Evolutionary conservation across 2,797 vertebrate species (phyloP).

Genomic region (Hybognathus amarus): DNA sequence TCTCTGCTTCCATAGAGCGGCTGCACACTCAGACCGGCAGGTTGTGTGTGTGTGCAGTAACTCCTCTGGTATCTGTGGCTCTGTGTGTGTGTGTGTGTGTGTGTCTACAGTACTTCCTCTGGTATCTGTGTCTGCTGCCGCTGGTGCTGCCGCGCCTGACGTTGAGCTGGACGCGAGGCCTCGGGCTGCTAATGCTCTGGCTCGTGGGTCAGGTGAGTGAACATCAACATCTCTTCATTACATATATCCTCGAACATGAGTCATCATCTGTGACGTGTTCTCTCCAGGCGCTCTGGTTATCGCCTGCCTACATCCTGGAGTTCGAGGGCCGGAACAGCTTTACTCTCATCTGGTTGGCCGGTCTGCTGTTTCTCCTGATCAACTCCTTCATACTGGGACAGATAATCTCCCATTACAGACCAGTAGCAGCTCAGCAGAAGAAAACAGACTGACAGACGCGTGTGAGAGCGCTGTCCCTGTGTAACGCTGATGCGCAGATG

Average conservation of each 20-base stretch:
- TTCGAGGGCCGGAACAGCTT: conserved; percentile 91
- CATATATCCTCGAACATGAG: background rate
- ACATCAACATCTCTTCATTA: background rate
- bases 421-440: conserved; percentile 28
- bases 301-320: conserved; percentile 89
- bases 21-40: too few relatives aligned
- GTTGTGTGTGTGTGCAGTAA: too few relatives aligned
- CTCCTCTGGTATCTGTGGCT: too few relatives aligned
- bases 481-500: background rate
- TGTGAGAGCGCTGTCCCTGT: conserved; percentile 35
- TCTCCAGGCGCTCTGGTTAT: conserved; percentile 85
- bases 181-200: conserved; percentile 84
- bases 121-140: conserved; percentile 94
- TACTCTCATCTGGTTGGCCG: conserved; percentile 85
- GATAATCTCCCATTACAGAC: conserved; percentile 85
- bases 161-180: conserved; percentile 74
- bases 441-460: conserved; percentile 48
- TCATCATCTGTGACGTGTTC: background rate
- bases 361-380: conserved; percentile 87
- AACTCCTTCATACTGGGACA: conserved; percentile 86
- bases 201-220: conserved; percentile 84
- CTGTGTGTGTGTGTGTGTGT: conserved; percentile 3
- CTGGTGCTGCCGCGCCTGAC: conserved; percentile 83
- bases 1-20: too few relatives aligned
- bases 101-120: conserved; percentile 84